Base-by-base conservation (phyloP, 2,888 invertebrate species). In the Sipha maydis region DNA sequence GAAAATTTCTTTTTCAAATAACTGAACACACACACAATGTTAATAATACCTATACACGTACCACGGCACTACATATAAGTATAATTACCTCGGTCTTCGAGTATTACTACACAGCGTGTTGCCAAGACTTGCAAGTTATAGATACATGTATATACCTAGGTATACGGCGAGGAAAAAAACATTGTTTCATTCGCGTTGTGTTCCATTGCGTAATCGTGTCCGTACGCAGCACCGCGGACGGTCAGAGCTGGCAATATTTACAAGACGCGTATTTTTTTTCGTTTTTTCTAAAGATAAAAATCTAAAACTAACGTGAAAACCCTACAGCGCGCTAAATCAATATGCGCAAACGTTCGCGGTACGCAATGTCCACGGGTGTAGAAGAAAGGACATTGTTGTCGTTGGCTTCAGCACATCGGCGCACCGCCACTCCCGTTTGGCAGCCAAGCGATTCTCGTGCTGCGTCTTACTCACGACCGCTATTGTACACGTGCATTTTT, bases 101-200 rank as follows among this genome's bases (percentile, higher is more conserved):
- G 71, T 82, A 82, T 69, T 48, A 82, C 41, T 69, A 69, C 28
- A 48, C 69, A 38, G 25, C 41, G 17, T 17, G 34, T 83, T 73
- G 83, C 73, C 83, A 83, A 83, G 83, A 73, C 73, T 71, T 73
- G 82, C 54, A 48, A 28, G 28, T 73, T 21, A 4, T 56, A 19
- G 1, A 19, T 56, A 61, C 21, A 56, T 61, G 7, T 25, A 21
- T 25, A 61, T 61, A 54, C 54, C 14, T 54, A 8, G 9, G 17
- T 21, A 17, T 38, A 28, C 41, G 67, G 54, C 34, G 83, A 83
- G 83, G 73, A 73, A 73, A 83, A 83, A 73, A 73, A 83, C 54
- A 83, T 34, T 56, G n/a, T 73, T 83, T 34, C 34, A 83, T 34
- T 73, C 73, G 34, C 31, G 25, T 34, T 83, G 41, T 83, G 41